phyloP scores from a whole-genome alignment of 2,888 invertebrate genomes.

The Cheilosia urbana region DNA sequence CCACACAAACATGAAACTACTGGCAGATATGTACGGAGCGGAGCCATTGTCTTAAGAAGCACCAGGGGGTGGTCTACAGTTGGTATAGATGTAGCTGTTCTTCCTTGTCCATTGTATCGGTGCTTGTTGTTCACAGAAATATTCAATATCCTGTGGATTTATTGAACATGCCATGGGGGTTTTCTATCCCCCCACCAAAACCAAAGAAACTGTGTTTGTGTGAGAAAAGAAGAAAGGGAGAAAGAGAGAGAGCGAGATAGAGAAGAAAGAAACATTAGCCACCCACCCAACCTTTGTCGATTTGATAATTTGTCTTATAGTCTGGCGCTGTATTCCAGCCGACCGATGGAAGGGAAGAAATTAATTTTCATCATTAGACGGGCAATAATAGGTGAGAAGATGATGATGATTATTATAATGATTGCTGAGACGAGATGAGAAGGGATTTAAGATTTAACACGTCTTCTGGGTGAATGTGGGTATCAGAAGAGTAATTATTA shows the following conservation, averaged over 20 bases:
- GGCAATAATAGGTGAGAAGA: constrained; percentile 56
- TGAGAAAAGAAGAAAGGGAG: not conserved
- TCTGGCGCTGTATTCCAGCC: not conserved
- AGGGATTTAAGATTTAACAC: constrained; percentile 6
- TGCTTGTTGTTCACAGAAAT: constrained; percentile 55
- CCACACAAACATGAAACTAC: constrained; percentile 68
- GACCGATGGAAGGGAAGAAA: constrained; percentile 26
- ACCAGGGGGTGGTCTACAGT: not conserved
- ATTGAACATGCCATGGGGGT: constrained; percentile 68
- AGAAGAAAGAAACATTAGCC: constrained; percentile 12
- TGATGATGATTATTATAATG: constrained; percentile 47
- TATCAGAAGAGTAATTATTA: constrained; percentile 50
- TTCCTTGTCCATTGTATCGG: constrained; percentile 45
- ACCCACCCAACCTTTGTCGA: constrained; percentile 58
- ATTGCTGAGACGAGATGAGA: constrained; percentile 35
- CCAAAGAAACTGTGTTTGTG: not conserved
- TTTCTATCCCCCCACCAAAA: constrained; percentile 8
- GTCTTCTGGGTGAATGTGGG: not conserved
- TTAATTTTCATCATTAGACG: constrained; percentile 69
- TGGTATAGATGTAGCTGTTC: not conserved
- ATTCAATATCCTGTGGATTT: constrained; percentile 69
- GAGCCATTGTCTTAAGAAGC: constrained; percentile 67
- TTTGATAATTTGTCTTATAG: constrained; percentile 69
- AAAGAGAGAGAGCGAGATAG: no score
- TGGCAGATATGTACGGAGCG: not conserved